Evolutionary conservation across 2,113 vertebrate genomes (phyloP).

Genomic region (Rhegmatorhina hoffmannsi): DNA sequence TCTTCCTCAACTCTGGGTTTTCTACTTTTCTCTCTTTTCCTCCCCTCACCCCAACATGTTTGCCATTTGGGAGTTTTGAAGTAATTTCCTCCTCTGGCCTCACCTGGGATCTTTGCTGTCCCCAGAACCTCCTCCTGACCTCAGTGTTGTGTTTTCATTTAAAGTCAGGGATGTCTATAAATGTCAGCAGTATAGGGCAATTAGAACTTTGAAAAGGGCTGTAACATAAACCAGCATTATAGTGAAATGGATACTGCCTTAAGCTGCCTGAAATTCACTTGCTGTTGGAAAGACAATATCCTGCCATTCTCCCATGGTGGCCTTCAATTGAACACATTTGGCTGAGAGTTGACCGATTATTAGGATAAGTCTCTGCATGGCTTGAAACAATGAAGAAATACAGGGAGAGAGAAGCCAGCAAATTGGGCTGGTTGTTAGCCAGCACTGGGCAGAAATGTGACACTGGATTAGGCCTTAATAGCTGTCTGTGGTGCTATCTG

Average conservation of each 20-base stretch:
- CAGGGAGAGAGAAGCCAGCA: constrained; percentile 70
- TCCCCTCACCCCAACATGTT: constrained; percentile 43
- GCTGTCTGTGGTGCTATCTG: constrained; percentile 74
- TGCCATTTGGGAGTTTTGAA: constrained; percentile 79
- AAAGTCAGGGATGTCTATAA: constrained; percentile 83
- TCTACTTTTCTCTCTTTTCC: constrained; percentile 32
- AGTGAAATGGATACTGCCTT: constrained; percentile 85
- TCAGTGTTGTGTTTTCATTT: constrained; percentile 86
- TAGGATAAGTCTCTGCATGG: constrained; percentile 77
- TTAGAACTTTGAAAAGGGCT: constrained; percentile 86
- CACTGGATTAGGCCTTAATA: constrained; percentile 76
- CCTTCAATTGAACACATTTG: constrained; percentile 83
- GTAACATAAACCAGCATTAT: constrained; percentile 87
- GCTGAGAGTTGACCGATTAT: constrained; percentile 79
- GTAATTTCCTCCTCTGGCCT: constrained; percentile 79
- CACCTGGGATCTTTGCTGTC: constrained; percentile 82
- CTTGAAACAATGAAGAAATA: constrained; percentile 81
- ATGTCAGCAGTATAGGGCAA: constrained; percentile 84
- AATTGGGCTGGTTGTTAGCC: constrained; percentile 76
- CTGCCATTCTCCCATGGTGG: constrained; percentile 86
- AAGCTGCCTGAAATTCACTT: constrained; percentile 84
- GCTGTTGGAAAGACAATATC: constrained; percentile 87
- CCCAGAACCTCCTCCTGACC: constrained; percentile 82
- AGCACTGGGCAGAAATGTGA: constrained; percentile 75
- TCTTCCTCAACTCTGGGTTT: constrained; percentile 56